Evolutionary conservation across 2,888 invertebrate species (phyloP), one percentile per base, ranked within the genome.

Genomic region (Chymomyza fuscimana): DNA sequence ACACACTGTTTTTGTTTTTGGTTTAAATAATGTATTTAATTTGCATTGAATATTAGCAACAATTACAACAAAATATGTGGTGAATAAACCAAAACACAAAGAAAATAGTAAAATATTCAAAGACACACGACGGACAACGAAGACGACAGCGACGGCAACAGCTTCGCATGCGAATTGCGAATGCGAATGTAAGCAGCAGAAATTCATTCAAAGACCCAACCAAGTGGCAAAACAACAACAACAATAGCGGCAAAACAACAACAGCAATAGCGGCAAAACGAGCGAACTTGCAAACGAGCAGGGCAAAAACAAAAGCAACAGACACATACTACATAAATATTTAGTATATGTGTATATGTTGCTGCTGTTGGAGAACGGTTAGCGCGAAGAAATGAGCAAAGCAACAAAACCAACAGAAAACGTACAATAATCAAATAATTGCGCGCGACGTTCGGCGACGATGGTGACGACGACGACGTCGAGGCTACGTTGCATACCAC

Each of bases 171-270:
- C 89, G 89, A 89, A 90, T 86, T 80, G 83, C 89, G 86, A 90
- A 89, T 89, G 89, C 83, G 83, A 86, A 77, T 81, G 32, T 32
- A 52, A 82, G 81, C 79, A 79, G 85, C 88, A 46, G 81, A 89
- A 90, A 90, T 90, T 90, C 90, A 90, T 90, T 90, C 90, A 90
- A 89, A 89, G 90, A 86, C 82, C 82, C 58, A 52, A 82, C 75
- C 73, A 76, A 77, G 76, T 77, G 76, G 75, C 79, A 76, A 73
- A 72, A 15, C 59, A 54, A 63, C 63, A 64, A 67, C 40, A 60
- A 62, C 19, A 46, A n/a, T n/a, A n/a, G n/a, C n/a, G n/a, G n/a
- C n/a, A n/a, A n/a, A n/a, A 50, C 40, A 62, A 62, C 71, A 79
- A 82, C 78, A 81, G 74, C 69, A 82, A 74, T 77, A 79, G 40